A percentile compares a stretch with the other conserved stretches of the same genome.
phyloP scores from a whole-genome alignment of 2,888 invertebrate genomes.

The Crepidodera aurea region DNA sequence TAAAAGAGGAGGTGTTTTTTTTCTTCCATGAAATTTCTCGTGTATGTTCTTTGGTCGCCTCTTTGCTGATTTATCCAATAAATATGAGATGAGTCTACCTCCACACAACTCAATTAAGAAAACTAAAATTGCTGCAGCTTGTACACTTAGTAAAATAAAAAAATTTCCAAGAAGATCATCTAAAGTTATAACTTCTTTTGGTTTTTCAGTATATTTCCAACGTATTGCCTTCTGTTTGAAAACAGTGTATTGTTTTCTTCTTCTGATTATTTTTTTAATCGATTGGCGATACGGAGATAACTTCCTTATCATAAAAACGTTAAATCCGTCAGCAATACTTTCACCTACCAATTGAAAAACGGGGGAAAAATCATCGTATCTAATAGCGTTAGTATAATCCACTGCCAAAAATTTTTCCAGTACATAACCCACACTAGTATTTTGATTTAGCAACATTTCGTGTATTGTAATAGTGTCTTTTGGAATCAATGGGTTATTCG shows the following conservation, averaged over 20 bases:
- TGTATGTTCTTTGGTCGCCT: background rate
- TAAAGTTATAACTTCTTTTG: background rate
- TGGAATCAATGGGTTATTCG: background rate
- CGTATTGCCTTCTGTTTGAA: background rate
- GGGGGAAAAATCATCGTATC: background rate
- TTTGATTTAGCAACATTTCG: background rate
- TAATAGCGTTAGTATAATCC: background rate
- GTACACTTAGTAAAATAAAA: constrained; percentile 2
- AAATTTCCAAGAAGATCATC: constrained; percentile 8
- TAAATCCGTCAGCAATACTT: constrained; percentile 1
- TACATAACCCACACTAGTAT: constrained; percentile 5
- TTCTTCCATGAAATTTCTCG: background rate
- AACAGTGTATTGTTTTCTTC: background rate
- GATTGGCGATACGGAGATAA: constrained; percentile 4
- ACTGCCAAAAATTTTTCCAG: background rate
- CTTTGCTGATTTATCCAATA: background rate
- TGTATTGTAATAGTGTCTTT: background rate
- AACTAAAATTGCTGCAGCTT: background rate
- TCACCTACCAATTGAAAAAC: constrained; percentile 15
- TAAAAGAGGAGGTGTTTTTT: too few relatives aligned
- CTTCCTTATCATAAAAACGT: constrained; percentile 9
- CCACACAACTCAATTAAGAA: constrained; percentile 7
- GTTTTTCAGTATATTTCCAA: background rate
- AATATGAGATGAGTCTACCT: background rate
- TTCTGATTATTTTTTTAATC: background rate